Conservation (phyloP, 1,140 invertebrate species). For the Diachasma alloeum region DNA sequence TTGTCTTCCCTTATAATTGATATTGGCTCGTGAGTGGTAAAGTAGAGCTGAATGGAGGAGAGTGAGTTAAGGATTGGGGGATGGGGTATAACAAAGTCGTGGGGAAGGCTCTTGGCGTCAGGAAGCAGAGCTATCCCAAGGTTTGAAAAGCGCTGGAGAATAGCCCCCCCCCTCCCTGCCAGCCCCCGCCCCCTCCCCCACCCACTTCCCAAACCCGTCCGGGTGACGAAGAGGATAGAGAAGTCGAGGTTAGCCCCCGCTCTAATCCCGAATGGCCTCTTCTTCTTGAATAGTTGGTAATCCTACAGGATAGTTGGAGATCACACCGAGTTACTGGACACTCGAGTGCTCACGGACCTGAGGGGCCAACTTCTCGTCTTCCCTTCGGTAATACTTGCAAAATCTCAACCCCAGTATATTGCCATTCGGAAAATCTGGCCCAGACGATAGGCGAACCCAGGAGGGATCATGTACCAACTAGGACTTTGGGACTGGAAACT, state of each 20-base stretch:
- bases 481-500: not conserved
- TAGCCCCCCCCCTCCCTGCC: no score
- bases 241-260: conserved; percentile 23
- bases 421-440: not conserved
- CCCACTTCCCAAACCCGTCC: no score
- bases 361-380: not conserved
- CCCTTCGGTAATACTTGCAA: not conserved
- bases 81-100: conserved; percentile 23
- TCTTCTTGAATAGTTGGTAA: conserved; percentile 67
- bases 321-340: conserved; percentile 61
- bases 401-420: not conserved
- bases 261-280: conserved; percentile 63
- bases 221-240: conserved; percentile 10
- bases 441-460: not conserved
- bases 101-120: conserved; percentile 18
- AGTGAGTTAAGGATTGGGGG: conserved; percentile 4
- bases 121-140: conserved; percentile 30
- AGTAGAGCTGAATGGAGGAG: conserved; percentile 16
- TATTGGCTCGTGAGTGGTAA: conserved; percentile 55
- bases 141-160: not conserved
- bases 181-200: no score
- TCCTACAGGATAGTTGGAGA: conserved; percentile 65
- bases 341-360: conserved; percentile 35
- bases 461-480: not conserved
- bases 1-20: conserved; percentile 67